These are phyloP conservation scores for Dendrolimus kikuchii DNA, from an alignment of 1,140 invertebrate genomes.

Conservation along the genomic window DNA sequence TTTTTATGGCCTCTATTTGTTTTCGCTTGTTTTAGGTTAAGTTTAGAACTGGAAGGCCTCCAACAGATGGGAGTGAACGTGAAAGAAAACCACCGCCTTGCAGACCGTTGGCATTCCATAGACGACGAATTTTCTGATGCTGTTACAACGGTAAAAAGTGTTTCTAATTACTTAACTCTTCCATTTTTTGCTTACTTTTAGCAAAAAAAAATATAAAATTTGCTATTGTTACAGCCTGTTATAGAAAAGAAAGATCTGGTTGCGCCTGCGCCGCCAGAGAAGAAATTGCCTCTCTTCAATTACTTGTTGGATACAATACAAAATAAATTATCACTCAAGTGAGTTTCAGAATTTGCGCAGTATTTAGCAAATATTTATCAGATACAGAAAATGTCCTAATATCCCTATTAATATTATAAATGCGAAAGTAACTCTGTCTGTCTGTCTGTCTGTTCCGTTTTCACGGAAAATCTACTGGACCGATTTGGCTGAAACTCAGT, in stretches of 20 bases:
- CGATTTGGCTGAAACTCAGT: no score
- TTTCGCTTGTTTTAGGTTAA: conserved; percentile 8
- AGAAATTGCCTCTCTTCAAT: conserved; percentile 41
- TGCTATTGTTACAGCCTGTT: conserved; percentile 34
- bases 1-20: background rate
- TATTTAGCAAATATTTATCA: no score
- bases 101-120: conserved; percentile 36
- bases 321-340: conserved; percentile 39
- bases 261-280: conserved; percentile 23
- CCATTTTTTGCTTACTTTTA: no score
- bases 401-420: no score
- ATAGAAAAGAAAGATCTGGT: conserved; percentile 56
- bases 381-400: no score
- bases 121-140: conserved; percentile 58
- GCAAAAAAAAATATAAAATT: no score
- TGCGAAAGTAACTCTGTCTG: no score
- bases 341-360: background rate
- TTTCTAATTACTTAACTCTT: no score
- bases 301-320: conserved; percentile 48
- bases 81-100: conserved; percentile 23
- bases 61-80: conserved; percentile 35
- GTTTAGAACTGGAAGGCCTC: conserved; percentile 40
- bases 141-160: conserved; percentile 37
- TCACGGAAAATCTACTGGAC: no score
- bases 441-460: no score